Conservation (phyloP, 2,113 vertebrate genomes). For the Vombatus ursinus region DNA sequence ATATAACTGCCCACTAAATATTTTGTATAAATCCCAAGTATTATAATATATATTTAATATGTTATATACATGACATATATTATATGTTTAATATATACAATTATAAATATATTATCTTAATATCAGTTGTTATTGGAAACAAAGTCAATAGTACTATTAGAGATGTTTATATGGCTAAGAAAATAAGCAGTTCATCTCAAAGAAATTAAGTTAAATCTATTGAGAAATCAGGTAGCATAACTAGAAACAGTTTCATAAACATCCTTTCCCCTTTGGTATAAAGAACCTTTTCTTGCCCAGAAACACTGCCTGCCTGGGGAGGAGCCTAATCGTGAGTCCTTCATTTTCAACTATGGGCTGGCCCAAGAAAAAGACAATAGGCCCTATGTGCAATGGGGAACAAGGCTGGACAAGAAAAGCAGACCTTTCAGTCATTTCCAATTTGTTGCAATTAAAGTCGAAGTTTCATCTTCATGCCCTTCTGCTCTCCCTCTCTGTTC, state of each 20-base stretch:
- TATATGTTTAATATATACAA: constrained; percentile 12
- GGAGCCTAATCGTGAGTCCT: neutral
- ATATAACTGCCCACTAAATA: neutral
- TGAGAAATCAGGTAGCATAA: neutral
- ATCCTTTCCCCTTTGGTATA: neutral
- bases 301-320: neutral
- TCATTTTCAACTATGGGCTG: neutral
- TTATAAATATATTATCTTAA: constrained; percentile 29
- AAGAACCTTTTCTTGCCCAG: neutral
- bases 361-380: neutral
- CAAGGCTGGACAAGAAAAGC: neutral
- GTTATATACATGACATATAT: constrained; percentile 37
- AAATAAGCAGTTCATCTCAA: neutral
- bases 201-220: neutral
- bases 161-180: constrained; percentile 29
- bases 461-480: neutral
- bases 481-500: neutral
- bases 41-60: constrained; percentile 5
- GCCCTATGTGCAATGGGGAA: neutral
- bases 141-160: constrained; percentile 21
- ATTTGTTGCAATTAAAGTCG: neutral
- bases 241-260: neutral
- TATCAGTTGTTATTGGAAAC: constrained; percentile 33
- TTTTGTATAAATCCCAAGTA: constrained; percentile 42
- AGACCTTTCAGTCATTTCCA: neutral